Conservation (phyloP, 35 echinoderm and acorn worm species). For the Diadema setosum region DNA sequence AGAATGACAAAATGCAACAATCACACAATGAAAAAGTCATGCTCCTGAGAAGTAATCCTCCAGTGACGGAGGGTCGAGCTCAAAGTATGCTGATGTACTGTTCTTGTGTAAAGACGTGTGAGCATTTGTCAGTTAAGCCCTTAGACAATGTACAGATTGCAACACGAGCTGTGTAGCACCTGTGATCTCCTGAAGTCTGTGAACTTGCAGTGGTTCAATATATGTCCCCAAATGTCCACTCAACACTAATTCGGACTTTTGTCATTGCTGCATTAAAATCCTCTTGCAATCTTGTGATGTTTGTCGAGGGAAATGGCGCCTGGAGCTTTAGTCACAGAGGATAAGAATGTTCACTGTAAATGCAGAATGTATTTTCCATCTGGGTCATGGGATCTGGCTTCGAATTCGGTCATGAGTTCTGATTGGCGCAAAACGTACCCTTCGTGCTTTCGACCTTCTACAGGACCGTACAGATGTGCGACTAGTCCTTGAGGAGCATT, state of each 20-base stretch:
- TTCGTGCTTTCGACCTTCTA: no score
- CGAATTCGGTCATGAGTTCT: not conserved
- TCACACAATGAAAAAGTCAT: no score
- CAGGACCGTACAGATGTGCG: no score
- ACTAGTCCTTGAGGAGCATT: no score
- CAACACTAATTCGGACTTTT: slow-evolving; percentile 16
- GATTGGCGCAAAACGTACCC: not conserved
- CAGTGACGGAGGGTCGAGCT: no score
- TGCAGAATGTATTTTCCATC: not conserved
- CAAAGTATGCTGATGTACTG: slow-evolving; percentile 21
- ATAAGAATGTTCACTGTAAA: slow-evolving; percentile 32
- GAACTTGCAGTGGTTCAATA: slow-evolving; percentile 9
- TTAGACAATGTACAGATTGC: slow-evolving; percentile 1
- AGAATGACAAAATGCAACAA: no score
- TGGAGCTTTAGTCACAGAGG: not conserved
- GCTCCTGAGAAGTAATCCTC: slow-evolving; percentile 56
- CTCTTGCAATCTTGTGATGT: not conserved
- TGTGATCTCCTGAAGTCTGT: not conserved
- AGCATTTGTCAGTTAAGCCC: slow-evolving; percentile 49
- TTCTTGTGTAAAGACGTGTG: slow-evolving; percentile 52
- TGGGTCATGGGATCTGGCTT: no score
- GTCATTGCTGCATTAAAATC: not conserved
- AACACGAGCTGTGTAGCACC: slow-evolving; percentile 12
- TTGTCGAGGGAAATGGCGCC: not conserved
- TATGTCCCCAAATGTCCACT: slow-evolving; percentile 22